These are phyloP conservation scores for Patiria miniata DNA, from an alignment of 35 echinoderm and acorn worm species.

Conservation along the genomic window DNA sequence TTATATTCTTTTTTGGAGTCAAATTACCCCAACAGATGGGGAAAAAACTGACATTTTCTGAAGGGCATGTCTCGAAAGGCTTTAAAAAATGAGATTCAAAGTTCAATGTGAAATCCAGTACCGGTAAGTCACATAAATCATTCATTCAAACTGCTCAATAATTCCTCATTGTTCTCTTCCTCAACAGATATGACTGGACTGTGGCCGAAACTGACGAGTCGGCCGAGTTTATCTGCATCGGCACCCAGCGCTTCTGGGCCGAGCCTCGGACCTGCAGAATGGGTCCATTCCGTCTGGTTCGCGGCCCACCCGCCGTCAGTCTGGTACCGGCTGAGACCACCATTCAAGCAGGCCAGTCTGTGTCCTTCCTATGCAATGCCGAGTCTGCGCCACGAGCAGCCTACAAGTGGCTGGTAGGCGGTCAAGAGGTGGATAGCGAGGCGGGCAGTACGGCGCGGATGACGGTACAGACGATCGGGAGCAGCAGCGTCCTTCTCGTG, in stretches of 20 bases:
- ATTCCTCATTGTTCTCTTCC: not conserved
- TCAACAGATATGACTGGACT: constrained; percentile 39
- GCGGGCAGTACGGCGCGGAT: not conserved
- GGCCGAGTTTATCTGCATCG: constrained; percentile 38
- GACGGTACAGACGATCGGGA: not conserved
- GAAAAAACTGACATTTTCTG: too few species aligned
- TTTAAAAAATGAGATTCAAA: too few species aligned
- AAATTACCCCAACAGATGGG: too few species aligned
- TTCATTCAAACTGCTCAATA: too few species aligned
- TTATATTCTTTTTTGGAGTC: too few species aligned
- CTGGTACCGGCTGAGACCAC: constrained; percentile 35
- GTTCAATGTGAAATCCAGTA: too few species aligned
- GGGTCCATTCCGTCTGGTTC: constrained; percentile 43
- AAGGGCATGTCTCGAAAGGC: too few species aligned
- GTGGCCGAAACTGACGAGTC: constrained; percentile 19
- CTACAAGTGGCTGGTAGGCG: constrained; percentile 51
- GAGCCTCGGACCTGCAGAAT: constrained; percentile 42
- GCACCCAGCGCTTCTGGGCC: constrained; percentile 51
- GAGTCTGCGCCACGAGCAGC: constrained; percentile 30
- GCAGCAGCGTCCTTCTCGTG: constrained; percentile 18
- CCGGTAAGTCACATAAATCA: too few species aligned
- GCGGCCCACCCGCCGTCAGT: constrained; percentile 15
- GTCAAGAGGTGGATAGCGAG: not conserved
- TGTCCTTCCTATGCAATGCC: constrained; percentile 59
- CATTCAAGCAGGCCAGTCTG: not conserved